Evolutionary conservation across 2,797 vertebrate species (phyloP).

Genomic region (Acanthurus lineatus): DNA sequence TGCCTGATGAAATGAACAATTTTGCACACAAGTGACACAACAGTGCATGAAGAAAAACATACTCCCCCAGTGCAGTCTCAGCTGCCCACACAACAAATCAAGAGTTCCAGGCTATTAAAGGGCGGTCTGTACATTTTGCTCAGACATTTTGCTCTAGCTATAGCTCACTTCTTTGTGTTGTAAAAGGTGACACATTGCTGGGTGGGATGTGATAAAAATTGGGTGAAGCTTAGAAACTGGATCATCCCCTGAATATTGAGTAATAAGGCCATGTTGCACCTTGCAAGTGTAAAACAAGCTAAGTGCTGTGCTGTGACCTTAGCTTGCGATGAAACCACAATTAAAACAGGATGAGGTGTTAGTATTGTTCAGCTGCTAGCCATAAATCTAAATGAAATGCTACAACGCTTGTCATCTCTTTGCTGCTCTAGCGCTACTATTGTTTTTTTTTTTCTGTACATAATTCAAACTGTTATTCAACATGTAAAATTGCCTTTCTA

Average conservation of each 20-base stretch:
- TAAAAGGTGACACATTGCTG: conserved; percentile 34
- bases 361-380: conserved; percentile 25
- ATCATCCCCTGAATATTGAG: conserved; percentile 30
- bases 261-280: conserved; percentile 54
- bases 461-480: neutral
- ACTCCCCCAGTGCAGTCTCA: neutral
- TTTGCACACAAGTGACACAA: conserved; percentile 25
- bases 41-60: neutral
- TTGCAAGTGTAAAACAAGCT: conserved; percentile 49
- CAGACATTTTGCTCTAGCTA: neutral
- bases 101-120: conserved; percentile 12
- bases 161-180: neutral
- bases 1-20: conserved; percentile 46
- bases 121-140: neutral
- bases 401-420: conserved; percentile 15
- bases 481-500: conserved; percentile 15
- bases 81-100: conserved; percentile 15
- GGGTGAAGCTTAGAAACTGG: conserved; percentile 16
- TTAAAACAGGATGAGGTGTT: conserved; percentile 50
- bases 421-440: neutral
- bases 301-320: conserved; percentile 33
- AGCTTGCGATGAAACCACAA: conserved; percentile 35
- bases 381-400: conserved; percentile 23
- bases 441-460: neutral
- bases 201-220: conserved; percentile 24